Percentiles rank a stretch among this genome's conserved stretches.
Evolutionary conservation across 1,140 invertebrate genomes (phyloP).

Genomic region (Drosophila tristis): DNA sequence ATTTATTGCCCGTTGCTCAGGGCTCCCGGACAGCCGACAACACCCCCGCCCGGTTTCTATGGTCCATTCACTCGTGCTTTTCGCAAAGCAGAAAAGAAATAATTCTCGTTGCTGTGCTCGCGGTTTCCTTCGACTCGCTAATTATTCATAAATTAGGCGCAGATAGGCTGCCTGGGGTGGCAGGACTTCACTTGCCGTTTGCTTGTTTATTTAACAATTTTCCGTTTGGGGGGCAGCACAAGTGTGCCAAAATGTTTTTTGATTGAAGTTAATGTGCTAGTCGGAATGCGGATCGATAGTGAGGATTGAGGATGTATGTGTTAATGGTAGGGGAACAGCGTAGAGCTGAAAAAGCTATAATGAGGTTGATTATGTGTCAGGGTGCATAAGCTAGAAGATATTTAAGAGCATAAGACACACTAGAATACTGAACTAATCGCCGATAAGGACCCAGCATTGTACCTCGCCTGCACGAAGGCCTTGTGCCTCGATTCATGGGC

Average conservation of each 20-base stretch:
- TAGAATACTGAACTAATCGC: too few relatives aligned
- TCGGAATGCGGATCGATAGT: conserved; percentile 20
- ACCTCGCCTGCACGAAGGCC: too few relatives aligned
- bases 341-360: too few relatives aligned
- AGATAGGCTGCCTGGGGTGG: conserved; percentile 26
- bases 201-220: conserved; percentile 79
- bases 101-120: conserved; percentile 49
- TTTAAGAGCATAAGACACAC: too few relatives aligned
- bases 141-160: conserved; percentile 83
- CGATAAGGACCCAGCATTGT: too few relatives aligned
- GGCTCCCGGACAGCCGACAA: neutral
- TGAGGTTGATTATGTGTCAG: too few relatives aligned
- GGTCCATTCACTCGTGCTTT: conserved; percentile 44
- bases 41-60: conserved; percentile 15
- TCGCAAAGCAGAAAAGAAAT: conserved; percentile 23
- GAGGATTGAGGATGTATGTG: neutral
- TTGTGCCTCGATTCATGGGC: too few relatives aligned
- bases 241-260: conserved; percentile 78
- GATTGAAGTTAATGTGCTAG: conserved; percentile 76
- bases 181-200: conserved; percentile 49
- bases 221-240: conserved; percentile 40
- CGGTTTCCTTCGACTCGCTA: conserved; percentile 66
- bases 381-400: too few relatives aligned
- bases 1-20: conserved; percentile 71
- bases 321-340: neutral